These are phyloP conservation scores for Phoenoteleia sp. DNA, from an alignment of 2,888 invertebrate genomes.

Conservation along the genomic window DNA sequence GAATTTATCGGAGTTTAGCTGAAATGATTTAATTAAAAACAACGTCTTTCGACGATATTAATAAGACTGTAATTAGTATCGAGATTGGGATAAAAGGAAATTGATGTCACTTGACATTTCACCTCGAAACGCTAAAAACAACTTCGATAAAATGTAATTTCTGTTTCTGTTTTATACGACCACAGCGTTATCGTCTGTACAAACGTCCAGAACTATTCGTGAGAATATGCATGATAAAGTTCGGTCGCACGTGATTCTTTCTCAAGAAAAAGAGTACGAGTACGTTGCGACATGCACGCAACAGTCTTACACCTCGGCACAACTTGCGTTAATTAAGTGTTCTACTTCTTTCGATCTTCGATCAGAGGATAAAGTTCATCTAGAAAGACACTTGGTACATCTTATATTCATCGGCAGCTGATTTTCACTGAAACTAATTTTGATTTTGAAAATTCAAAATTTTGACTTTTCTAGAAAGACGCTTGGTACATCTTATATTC, in stretches of 20 bases:
- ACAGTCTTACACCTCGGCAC: slow-evolving; percentile 57
- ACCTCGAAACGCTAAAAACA: slow-evolving; percentile 17
- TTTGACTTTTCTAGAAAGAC: slow-evolving; percentile 1
- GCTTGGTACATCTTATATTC: not conserved
- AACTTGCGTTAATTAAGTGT: slow-evolving; percentile 58
- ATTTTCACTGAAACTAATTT: too few species aligned
- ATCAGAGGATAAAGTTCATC: slow-evolving; percentile 9
- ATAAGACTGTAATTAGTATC: slow-evolving; percentile 27
- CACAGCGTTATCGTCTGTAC: slow-evolving; percentile 6
- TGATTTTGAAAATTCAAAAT: too few species aligned
- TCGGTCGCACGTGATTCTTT: slow-evolving; percentile 70
- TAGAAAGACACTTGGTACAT: not conserved
- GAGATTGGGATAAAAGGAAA: slow-evolving; percentile 22
- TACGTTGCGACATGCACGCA: slow-evolving; percentile 55
- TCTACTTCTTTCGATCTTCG: slow-evolving; percentile 36
- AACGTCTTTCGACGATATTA: not conserved
- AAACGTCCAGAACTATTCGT: slow-evolving; percentile 30
- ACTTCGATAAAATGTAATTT: slow-evolving; percentile 35
- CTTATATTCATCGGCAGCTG: not conserved
- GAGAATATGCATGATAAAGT: slow-evolving; percentile 58
- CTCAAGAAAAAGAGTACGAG: slow-evolving; percentile 42
- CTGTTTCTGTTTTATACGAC: slow-evolving; percentile 12
- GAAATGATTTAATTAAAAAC: too few species aligned
- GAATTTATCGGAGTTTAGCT: too few species aligned
- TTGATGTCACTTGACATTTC: slow-evolving; percentile 46